phyloP scores from a whole-genome alignment of 2,797 vertebrate genomes.

The Ceryle rudis region DNA sequence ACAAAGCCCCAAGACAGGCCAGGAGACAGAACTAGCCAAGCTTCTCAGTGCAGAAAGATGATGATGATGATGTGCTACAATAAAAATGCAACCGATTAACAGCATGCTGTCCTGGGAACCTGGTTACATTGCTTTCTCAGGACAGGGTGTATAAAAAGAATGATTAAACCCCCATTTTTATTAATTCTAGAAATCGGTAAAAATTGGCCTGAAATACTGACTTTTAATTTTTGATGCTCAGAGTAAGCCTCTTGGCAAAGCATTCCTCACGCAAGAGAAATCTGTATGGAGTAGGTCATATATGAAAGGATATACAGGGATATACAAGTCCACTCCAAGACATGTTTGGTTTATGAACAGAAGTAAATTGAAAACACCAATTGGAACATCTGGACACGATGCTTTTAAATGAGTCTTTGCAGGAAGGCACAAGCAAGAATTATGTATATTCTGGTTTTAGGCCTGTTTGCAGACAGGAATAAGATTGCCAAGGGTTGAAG shows the following conservation, averaged over 20 bases:
- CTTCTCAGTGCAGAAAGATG: not conserved
- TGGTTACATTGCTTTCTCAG: not conserved
- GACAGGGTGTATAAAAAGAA: not conserved
- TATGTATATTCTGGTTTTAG: not conserved
- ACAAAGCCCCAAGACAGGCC: too few species aligned
- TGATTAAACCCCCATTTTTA: not conserved
- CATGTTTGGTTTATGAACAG: not conserved
- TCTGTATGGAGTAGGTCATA: not conserved
- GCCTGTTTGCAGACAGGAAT: not conserved
- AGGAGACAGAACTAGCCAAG: not conserved
- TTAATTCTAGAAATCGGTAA: not conserved
- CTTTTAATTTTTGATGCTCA: not conserved
- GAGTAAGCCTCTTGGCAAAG: not conserved
- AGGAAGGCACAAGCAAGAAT: not conserved
- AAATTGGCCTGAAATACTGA: not conserved
- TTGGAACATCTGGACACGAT: constrained; percentile 3
- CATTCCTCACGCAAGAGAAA: not conserved
- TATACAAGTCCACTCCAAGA: not conserved
- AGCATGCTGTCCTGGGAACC: not conserved
- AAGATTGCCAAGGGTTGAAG: not conserved
- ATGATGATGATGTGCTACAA: not conserved
- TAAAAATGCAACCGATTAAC: not conserved
- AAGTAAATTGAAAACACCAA: constrained; percentile 18
- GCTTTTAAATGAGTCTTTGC: not conserved
- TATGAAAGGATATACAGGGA: not conserved